Conservation (phyloP, 2,797 vertebrate species). For the Gobionotothen gibberifrons region DNA sequence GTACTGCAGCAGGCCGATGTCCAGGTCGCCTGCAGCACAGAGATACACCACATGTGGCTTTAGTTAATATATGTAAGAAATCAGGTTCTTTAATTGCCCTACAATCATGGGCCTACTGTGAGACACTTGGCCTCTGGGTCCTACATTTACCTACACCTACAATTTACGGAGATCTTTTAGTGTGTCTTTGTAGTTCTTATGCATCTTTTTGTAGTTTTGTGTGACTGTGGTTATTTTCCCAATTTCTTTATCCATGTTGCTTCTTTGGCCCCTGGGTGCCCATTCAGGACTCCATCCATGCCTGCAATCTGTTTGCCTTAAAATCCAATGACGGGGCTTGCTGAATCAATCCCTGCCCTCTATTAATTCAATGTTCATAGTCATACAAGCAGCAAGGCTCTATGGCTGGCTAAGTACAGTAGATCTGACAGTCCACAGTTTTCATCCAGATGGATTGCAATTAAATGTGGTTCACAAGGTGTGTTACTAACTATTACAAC, state of each 20-base stretch:
- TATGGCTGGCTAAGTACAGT: not conserved
- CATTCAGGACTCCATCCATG: too few relatives aligned
- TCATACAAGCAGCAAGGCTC: not conserved
- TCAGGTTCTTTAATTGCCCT: not conserved
- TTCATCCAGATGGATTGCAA: not conserved
- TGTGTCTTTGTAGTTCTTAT: too few relatives aligned
- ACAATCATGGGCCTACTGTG: not conserved
- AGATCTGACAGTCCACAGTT: not conserved
- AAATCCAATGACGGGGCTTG: too few relatives aligned
- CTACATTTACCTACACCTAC: too few relatives aligned
- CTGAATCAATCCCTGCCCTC: not conserved
- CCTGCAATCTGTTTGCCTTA: not conserved
- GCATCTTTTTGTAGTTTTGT: too few relatives aligned
- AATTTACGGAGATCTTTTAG: too few relatives aligned
- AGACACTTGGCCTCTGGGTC: too few relatives aligned
- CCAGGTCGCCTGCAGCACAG: slow-evolving; percentile 81
- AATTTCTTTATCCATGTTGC: too few relatives aligned
- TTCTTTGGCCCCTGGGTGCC: too few relatives aligned
- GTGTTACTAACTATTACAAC: not conserved
- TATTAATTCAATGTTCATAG: not conserved
- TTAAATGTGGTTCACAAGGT: not conserved
- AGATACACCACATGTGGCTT: not conserved
- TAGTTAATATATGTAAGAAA: not conserved
- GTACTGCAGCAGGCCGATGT: slow-evolving; percentile 89
- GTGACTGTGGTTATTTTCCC: too few relatives aligned